Conservation (phyloP, 2,888 invertebrate genomes). For the Drosophila quinaria region DNA sequence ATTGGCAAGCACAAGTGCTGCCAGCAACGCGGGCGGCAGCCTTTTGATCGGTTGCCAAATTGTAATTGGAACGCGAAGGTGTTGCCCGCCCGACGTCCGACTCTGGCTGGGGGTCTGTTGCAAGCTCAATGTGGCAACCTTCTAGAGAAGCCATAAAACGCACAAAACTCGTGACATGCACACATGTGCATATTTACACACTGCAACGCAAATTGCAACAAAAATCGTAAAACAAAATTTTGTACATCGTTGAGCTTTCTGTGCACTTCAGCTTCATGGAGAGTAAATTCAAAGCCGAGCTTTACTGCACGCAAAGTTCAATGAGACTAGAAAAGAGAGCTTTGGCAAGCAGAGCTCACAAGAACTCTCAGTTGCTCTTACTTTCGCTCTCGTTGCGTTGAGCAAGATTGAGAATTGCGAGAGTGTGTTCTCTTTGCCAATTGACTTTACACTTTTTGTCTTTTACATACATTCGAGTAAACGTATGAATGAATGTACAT, state of each 20-base stretch:
- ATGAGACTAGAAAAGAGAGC: slow-evolving; percentile 16
- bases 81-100: slow-evolving; percentile 63
- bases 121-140: slow-evolving; percentile 56
- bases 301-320: background rate
- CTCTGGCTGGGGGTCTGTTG: slow-evolving; percentile 38
- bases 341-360: slow-evolving; percentile 38
- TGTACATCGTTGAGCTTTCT: background rate
- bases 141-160: slow-evolving; percentile 62
- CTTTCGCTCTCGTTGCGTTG: slow-evolving; percentile 46
- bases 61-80: slow-evolving; percentile 83
- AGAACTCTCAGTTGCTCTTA: slow-evolving; percentile 12
- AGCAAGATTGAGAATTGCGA: background rate
- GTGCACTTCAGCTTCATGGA: background rate
- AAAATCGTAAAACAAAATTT: background rate
- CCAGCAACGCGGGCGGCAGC: slow-evolving; percentile 66
- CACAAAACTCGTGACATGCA: slow-evolving; percentile 52
- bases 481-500: background rate
- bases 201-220: slow-evolving; percentile 14
- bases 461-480: background rate
- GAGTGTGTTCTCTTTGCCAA: background rate
- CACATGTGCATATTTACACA: slow-evolving; percentile 16
- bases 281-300: background rate
- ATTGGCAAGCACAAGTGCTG: slow-evolving; percentile 80
- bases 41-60: slow-evolving; percentile 81
- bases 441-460: slow-evolving; percentile 3